phyloP scores from a whole-genome alignment of 2,888 invertebrate genomes.

The Steinernema hermaphroditum region DNA sequence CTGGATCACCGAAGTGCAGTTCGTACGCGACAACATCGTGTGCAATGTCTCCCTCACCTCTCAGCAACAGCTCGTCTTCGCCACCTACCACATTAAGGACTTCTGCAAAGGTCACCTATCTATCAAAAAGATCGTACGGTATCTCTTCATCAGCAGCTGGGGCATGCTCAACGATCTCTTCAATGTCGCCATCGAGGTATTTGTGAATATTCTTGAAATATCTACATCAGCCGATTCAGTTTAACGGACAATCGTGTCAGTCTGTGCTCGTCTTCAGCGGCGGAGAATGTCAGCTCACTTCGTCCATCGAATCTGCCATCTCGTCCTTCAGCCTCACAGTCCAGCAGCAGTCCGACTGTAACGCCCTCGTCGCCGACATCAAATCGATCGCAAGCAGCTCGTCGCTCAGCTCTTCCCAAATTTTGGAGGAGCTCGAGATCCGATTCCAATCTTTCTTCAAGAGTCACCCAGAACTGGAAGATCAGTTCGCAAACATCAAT shows the following conservation, averaged over 20 bases:
- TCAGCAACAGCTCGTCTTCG: not conserved
- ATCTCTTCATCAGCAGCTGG: not conserved
- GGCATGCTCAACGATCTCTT: not conserved
- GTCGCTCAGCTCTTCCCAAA: not conserved
- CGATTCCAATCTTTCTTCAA: not conserved
- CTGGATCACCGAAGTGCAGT: not conserved
- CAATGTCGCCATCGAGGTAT: not conserved
- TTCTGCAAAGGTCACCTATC: too few relatives aligned
- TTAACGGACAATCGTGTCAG: too few relatives aligned
- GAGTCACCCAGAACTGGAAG: not conserved
- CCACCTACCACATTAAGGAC: not conserved
- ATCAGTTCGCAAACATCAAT: not conserved
- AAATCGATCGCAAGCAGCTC: not conserved
- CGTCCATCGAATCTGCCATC: too few relatives aligned
- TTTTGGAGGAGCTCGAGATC: not conserved
- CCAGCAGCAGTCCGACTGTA: too few relatives aligned
- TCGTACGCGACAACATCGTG: not conserved
- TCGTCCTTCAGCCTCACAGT: too few relatives aligned
- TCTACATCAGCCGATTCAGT: too few relatives aligned
- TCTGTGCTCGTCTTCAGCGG: too few relatives aligned
- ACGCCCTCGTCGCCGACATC: not conserved
- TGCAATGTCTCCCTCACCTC: not conserved
- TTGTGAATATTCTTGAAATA: too few relatives aligned
- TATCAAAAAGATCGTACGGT: too few relatives aligned
- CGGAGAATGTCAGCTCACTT: too few relatives aligned